phyloP scores from a whole-genome alignment of 2,797 vertebrate species.

The Dipus sagitta region DNA sequence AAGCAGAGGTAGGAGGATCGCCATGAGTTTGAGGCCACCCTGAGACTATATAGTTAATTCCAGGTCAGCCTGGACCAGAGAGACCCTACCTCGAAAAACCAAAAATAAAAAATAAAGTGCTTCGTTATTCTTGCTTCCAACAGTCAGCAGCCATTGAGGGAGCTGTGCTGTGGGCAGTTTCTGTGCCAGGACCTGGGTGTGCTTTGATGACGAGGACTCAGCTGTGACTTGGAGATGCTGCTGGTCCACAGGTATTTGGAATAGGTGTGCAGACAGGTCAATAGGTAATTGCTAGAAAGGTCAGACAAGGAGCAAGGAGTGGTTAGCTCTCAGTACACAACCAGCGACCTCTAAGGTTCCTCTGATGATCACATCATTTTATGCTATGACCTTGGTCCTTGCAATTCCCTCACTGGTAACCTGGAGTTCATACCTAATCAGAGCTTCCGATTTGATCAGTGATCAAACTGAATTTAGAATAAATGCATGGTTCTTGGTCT shows the following conservation, averaged over 20 bases:
- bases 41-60: too few relatives aligned
- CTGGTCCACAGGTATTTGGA: neutral
- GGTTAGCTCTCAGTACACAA: neutral
- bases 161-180: accelerated
- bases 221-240: neutral
- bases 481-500: neutral
- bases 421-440: neutral
- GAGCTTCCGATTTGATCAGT: neutral
- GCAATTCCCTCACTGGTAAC: neutral
- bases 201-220: neutral
- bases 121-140: neutral
- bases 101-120: neutral
- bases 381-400: neutral
- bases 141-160: neutral
- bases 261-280: neutral
- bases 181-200: neutral
- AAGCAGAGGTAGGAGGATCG: too few relatives aligned
- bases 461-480: neutral
- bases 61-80: too few relatives aligned
- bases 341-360: neutral
- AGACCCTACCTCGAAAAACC: too few relatives aligned
- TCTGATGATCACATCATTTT: neutral
- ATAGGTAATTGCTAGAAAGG: neutral
- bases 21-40: too few relatives aligned
- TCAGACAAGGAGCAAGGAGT: neutral